Conservation (phyloP, 92 coral and sea anemone genomes). For the Porites divaricata region DNA sequence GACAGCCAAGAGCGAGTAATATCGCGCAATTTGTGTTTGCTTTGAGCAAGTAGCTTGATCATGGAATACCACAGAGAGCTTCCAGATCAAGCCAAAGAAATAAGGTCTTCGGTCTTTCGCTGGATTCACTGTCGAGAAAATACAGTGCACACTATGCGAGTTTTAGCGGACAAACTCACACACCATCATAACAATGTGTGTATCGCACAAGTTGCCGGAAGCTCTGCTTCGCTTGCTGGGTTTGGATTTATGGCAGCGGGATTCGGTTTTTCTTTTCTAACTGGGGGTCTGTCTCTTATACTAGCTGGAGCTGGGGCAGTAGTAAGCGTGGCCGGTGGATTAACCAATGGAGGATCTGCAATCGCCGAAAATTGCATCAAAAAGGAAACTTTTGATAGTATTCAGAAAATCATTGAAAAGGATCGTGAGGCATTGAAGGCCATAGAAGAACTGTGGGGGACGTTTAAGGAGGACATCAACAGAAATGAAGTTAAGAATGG, state of each 20-base stretch:
- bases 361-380: neutral
- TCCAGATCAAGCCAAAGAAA: neutral
- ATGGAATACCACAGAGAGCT: neutral
- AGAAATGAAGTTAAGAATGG: neutral
- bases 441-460: neutral
- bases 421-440: constrained; percentile 15
- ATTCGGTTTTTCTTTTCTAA: constrained; percentile 30
- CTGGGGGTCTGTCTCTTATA: neutral
- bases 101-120: neutral
- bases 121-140: constrained; percentile 26
- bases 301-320: constrained; percentile 37
- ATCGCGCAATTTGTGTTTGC: neutral
- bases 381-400: neutral
- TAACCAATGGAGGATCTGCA: constrained; percentile 29
- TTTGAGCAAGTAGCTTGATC: neutral
- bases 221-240: constrained; percentile 11
- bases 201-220: constrained; percentile 29
- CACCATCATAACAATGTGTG: constrained; percentile 32
- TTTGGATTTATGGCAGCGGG: neutral
- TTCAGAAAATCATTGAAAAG: constrained; percentile 25
- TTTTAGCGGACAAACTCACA: constrained; percentile 11
- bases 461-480: neutral
- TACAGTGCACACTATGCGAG: constrained; percentile 12
- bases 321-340: constrained; percentile 31
- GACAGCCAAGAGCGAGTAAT: neutral